Base-by-base conservation (phyloP, 2,797 vertebrate species). In the Gambelia wislizenii region DNA sequence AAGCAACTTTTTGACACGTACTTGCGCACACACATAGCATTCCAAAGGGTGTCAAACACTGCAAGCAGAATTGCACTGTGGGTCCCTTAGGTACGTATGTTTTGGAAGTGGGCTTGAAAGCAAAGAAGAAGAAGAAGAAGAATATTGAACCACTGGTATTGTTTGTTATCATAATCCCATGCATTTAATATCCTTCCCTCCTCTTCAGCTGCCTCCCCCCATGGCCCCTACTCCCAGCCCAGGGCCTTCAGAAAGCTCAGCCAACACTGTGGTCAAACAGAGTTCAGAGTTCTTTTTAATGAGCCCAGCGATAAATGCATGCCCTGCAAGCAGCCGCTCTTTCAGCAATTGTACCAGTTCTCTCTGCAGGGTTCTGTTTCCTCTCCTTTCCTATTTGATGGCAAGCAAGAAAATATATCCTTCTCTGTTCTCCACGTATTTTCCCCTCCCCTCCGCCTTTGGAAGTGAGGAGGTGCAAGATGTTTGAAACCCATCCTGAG, bases 101-200 rank as follows among this genome's bases (percentile, higher is more conserved):
- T 76, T 92, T 95, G 95, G 89, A 85, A 94, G 93, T 85, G 91
- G 89, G 64, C 82, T 94, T 82, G 87, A 91, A 27, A 47, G 76
- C 9, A 14, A 13, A 93, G 83, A 88, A 78, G 9, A 56, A 80
- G 64, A 67, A 27, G n/a, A 14, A 87, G 59, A 67, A 59, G n/a
- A n/a, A n/a, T n/a, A n/a, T 85, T 91, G 88, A 95, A 93, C 76
- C 86, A 88, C 82, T 79, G 89, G 79, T 81, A 79, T 81, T 92
- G 91, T 90, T 95, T 93, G 87, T 94, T 95, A 90, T 92, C 77
- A 70, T 92, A 70, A 86, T 96, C 74, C 90, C 89, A 74, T 93
- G 30, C 91, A 90, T 89, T 92, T 94, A 93, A 92, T 94, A 94
- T 93, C 86, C 89, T 69, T 88, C 92, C 93, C 20, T 9, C 78